phyloP scores from a whole-genome alignment of 2,113 vertebrate species.

The Anser cygnoides region DNA sequence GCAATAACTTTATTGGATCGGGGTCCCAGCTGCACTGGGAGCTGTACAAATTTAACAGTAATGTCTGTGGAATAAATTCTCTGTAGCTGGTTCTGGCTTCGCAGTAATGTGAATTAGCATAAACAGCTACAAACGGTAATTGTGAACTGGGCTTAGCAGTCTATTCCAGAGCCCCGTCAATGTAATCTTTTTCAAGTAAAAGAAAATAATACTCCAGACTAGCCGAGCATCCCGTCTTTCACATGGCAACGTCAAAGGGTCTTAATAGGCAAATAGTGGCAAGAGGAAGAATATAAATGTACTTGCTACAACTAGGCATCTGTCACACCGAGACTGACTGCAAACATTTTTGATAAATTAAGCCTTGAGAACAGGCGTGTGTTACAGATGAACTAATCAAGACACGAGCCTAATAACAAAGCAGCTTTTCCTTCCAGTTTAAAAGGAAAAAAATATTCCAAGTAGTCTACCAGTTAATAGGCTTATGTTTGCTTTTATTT shows the following conservation, averaged over 20 bases:
- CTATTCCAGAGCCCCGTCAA: neutral
- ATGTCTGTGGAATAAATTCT: slow-evolving; percentile 15
- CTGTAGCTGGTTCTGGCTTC: neutral
- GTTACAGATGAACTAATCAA: neutral
- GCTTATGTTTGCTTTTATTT: neutral
- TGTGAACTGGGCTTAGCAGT: neutral
- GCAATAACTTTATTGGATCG: slow-evolving; percentile 38
- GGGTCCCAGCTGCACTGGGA: slow-evolving; percentile 40
- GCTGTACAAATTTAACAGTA: neutral
- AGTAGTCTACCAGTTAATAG: neutral
- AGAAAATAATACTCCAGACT: neutral
- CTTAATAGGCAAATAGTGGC: neutral
- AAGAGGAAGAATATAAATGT: neutral
- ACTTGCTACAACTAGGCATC: neutral
- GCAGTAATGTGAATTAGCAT: slow-evolving; percentile 10
- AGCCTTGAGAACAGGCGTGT: neutral
- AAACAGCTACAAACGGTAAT: slow-evolving; percentile 31
- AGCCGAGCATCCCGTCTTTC: neutral
- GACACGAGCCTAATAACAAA: neutral
- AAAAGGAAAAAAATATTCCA: neutral
- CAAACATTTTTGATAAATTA: neutral
- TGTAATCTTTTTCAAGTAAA: neutral
- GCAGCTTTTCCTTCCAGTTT: neutral
- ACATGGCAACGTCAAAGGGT: neutral
- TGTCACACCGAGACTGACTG: neutral